Conservation (phyloP, 2,797 vertebrate genomes). For the Diglossa cyanea region DNA sequence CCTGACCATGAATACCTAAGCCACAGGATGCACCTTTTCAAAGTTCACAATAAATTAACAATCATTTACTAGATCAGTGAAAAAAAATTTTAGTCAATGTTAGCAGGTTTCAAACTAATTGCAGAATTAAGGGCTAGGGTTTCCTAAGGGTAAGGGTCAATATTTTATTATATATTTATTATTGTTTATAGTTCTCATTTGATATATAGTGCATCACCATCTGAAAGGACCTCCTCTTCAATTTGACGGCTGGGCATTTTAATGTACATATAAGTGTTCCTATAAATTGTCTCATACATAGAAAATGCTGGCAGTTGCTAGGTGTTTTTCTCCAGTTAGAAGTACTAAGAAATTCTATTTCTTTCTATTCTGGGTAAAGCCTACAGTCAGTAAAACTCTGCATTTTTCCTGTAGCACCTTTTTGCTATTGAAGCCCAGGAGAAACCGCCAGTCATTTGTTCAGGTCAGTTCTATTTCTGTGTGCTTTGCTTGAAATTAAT, state of each 20-base stretch:
- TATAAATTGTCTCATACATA: neutral
- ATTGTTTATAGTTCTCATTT: neutral
- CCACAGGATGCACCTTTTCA: neutral
- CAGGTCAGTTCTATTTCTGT: neutral
- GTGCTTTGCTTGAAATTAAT: neutral
- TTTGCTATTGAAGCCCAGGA: neutral
- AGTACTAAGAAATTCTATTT: neutral
- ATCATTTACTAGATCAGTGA: neutral
- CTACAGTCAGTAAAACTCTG: neutral
- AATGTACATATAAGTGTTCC: neutral
- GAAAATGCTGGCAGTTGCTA: neutral
- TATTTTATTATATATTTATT: neutral
- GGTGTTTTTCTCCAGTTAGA: neutral
- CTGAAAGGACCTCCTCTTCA: neutral
- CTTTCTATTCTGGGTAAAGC: neutral
- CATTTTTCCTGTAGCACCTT: neutral
- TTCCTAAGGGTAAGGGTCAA: neutral
- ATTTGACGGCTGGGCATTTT: fast-evolving
- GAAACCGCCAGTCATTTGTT: neutral
- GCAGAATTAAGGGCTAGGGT: neutral
- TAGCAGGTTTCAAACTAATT: neutral
- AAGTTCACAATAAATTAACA: neutral
- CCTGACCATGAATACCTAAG: neutral
- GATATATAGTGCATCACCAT: neutral
- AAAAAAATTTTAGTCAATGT: neutral